Conservation (phyloP, 2,888 invertebrate genomes). For the Andrena haemorrhoa region DNA sequence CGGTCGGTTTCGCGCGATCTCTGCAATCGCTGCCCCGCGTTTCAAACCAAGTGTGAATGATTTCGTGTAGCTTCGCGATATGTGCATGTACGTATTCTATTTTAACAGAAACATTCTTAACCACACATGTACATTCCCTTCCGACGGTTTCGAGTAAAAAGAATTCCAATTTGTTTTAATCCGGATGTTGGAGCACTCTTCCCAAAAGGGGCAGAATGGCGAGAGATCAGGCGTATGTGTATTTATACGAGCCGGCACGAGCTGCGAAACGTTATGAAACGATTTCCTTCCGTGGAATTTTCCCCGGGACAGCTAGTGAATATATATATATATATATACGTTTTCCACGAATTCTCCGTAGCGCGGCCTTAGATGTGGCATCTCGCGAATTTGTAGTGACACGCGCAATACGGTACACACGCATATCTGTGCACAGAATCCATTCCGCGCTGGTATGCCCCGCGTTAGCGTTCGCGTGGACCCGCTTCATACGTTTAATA, state of each 20-base stretch:
- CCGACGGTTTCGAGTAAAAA: neutral
- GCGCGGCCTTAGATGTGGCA: conserved; percentile 35
- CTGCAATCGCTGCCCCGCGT: neutral
- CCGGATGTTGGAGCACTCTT: neutral
- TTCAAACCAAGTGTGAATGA: neutral
- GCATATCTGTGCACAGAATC: conserved; percentile 36
- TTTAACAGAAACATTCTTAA: no score
- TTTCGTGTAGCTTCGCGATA: neutral
- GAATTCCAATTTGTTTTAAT: conserved; percentile 31
- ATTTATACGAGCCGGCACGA: conserved; percentile 16
- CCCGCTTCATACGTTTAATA: conserved; percentile 33
- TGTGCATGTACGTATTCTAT: no score
- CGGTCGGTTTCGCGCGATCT: neutral
- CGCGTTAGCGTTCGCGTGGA: conserved; percentile 24
- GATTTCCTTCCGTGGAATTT: conserved; percentile 59
- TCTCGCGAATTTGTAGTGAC: conserved; percentile 60
- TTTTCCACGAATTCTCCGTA: conserved; percentile 50
- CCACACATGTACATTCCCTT: no score
- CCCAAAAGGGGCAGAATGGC: neutral
- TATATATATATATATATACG: neutral
- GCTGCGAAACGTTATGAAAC: conserved; percentile 49
- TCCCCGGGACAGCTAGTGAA: conserved; percentile 40
- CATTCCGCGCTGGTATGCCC: conserved; percentile 21
- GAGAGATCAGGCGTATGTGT: conserved; percentile 6
- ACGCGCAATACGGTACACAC: conserved; percentile 39